Evolutionary conservation across 2,797 vertebrate species (phyloP).

Genomic region (Notamacropus eugenii): DNA sequence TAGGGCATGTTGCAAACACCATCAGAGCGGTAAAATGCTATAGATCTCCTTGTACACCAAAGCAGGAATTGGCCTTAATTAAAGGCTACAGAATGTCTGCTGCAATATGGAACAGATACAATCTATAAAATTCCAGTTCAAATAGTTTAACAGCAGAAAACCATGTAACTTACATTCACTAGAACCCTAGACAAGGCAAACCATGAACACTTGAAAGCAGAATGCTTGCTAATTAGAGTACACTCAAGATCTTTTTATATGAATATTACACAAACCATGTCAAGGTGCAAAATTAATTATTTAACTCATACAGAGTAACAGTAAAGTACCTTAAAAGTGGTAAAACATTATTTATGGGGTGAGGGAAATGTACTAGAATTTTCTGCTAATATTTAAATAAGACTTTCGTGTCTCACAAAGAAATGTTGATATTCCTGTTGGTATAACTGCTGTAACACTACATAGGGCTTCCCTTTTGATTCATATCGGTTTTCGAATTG

Average conservation of each 20-base stretch:
- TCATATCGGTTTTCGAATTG: neutral
- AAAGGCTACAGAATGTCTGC: neutral
- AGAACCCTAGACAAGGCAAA: neutral
- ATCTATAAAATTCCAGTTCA: slow-evolving; percentile 1
- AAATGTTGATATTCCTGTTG: neutral
- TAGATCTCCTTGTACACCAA: slow-evolving; percentile 26
- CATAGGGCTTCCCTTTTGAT: neutral
- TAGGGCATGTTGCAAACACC: slow-evolving; percentile 59
- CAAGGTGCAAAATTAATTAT: slow-evolving; percentile 33
- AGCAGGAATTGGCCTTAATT: slow-evolving; percentile 19
- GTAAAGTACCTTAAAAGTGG: neutral
- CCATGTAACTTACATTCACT: neutral
- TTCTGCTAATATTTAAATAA: neutral
- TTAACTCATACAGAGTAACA: neutral
- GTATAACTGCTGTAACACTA: neutral
- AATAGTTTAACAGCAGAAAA: slow-evolving; percentile 3
- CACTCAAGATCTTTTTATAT: neutral
- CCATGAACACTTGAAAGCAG: slow-evolving; percentile 17
- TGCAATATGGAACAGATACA: slow-evolving; percentile 34
- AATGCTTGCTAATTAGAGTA: slow-evolving; percentile 12
- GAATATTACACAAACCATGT: slow-evolving; percentile 4
- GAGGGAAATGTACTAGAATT: neutral
- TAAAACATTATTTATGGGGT: neutral
- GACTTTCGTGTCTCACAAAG: neutral
- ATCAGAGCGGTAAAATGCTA: slow-evolving; percentile 70